These are phyloP conservation scores for Dysdera silvatica DNA, from an alignment of 1,140 invertebrate genomes.

Conservation along the genomic window DNA sequence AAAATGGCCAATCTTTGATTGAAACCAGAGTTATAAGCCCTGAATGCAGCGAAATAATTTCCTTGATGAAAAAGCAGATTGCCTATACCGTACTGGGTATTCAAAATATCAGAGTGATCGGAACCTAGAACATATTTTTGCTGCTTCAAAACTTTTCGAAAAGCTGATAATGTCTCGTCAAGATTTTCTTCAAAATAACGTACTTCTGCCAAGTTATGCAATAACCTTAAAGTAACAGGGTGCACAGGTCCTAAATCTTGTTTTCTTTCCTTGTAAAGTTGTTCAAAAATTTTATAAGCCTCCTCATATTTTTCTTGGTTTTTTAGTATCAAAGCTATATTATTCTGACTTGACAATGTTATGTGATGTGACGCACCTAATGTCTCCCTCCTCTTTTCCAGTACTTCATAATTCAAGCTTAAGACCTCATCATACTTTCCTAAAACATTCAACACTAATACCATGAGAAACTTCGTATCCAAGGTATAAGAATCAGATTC, in stretches of 20 bases:
- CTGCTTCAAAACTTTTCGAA: conserved; percentile 10
- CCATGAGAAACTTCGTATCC: conserved; percentile 33
- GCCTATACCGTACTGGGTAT: conserved; percentile 15
- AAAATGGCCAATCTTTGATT: too few relatives aligned
- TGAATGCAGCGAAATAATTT: not conserved
- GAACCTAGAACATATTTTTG: conserved; percentile 19
- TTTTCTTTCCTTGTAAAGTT: conserved; percentile 32
- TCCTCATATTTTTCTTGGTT: conserved; percentile 3
- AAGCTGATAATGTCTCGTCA: conserved; percentile 1
- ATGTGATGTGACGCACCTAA: not conserved
- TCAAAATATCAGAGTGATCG: conserved; percentile 25
- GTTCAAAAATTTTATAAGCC: conserved; percentile 22
- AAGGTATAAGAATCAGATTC: conserved; percentile 29
- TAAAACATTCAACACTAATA: conserved; percentile 25
- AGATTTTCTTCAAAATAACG: conserved; percentile 24
- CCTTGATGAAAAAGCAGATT: conserved; percentile 5
- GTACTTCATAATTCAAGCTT: conserved; percentile 3
- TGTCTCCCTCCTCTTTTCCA: not conserved
- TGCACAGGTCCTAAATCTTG: conserved; percentile 33
- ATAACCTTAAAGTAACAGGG: conserved; percentile 34
- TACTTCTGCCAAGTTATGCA: conserved; percentile 14
- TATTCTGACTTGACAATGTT: conserved; percentile 7
- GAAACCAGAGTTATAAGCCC: not conserved
- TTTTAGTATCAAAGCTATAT: conserved; percentile 3
- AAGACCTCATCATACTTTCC: conserved; percentile 35